A percentile compares a stretch with the other conserved stretches of the same genome.
Conservation (phyloP, 1,140 invertebrate species). For the Drosophila leontia region DNA sequence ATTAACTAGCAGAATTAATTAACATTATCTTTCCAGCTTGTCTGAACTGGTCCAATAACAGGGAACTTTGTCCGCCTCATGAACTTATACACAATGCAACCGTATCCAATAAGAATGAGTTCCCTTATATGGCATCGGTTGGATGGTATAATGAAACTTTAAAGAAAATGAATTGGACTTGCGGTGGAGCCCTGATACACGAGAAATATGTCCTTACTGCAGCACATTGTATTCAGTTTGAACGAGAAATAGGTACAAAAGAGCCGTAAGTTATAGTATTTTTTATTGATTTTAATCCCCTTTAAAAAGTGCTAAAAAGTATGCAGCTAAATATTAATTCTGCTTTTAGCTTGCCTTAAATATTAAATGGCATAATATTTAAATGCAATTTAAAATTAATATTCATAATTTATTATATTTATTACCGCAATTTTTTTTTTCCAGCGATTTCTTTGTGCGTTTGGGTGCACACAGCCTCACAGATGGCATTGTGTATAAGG, state of each 20-base stretch:
- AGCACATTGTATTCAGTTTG: neutral
- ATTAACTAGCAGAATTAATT: neutral
- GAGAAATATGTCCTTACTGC: neutral
- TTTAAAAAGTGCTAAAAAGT: too few species aligned
- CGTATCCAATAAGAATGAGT: neutral
- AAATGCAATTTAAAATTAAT: too few species aligned
- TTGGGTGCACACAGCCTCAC: neutral
- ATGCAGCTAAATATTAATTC: too few species aligned
- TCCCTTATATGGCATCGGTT: neutral
- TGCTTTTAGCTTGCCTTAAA: too few species aligned
- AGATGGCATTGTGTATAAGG: neutral
- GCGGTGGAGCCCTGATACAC: neutral
- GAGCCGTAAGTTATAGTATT: neutral
- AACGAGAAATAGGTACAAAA: rapidly evolving
- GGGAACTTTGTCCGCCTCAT: neutral
- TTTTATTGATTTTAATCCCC: neutral
- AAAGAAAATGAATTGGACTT: neutral
- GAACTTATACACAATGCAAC: neutral
- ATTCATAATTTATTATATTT: too few species aligned
- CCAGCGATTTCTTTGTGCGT: neutral
- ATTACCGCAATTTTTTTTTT: neutral
- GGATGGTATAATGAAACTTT: neutral
- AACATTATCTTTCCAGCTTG: neutral
- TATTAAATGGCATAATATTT: too few species aligned
- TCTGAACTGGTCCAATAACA: neutral